A percentile compares a stretch with the other conserved stretches of the same genome.
These are phyloP conservation scores for Mustela lutreola DNA, from an alignment of 2,113 vertebrate genomes.

Conservation along the genomic window DNA sequence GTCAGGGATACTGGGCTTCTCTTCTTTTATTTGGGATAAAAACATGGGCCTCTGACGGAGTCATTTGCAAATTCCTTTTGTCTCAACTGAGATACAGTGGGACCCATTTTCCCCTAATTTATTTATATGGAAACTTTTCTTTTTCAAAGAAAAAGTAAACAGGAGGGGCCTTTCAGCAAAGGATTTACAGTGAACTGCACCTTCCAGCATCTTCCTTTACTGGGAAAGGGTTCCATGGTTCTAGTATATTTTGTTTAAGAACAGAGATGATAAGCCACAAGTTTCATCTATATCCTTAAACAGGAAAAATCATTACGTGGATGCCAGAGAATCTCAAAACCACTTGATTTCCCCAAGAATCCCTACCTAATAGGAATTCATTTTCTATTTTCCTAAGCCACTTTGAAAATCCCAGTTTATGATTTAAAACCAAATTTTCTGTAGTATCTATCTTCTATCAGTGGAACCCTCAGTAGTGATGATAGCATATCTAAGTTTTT, in stretches of 20 bases:
- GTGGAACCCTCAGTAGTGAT: neutral
- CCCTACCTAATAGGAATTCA: neutral
- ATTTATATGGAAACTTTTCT: neutral
- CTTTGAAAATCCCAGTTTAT: neutral
- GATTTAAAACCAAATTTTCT: neutral
- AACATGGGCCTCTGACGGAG: neutral
- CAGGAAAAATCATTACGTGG: neutral
- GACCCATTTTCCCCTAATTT: neutral
- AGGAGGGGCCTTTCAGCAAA: neutral
- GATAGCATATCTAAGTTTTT: neutral
- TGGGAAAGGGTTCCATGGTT: neutral
- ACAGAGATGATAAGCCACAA: neutral
- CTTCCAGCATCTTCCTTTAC: neutral
- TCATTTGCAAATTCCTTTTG: constrained; percentile 38
- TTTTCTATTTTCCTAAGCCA: neutral
- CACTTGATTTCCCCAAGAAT: neutral
- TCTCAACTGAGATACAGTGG: neutral
- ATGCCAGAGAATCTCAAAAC: neutral
- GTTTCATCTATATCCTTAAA: neutral
- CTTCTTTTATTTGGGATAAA: neutral
- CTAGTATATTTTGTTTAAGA: neutral
- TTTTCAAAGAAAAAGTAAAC: constrained; percentile 13
- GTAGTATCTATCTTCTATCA: neutral
- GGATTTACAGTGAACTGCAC: neutral
- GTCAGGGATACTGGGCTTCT: neutral